Percentiles rank a stretch among this genome's conserved stretches.
Evolutionary conservation across 2,888 invertebrate species (phyloP).

Genomic region (Eudasyphora cyanicolor): DNA sequence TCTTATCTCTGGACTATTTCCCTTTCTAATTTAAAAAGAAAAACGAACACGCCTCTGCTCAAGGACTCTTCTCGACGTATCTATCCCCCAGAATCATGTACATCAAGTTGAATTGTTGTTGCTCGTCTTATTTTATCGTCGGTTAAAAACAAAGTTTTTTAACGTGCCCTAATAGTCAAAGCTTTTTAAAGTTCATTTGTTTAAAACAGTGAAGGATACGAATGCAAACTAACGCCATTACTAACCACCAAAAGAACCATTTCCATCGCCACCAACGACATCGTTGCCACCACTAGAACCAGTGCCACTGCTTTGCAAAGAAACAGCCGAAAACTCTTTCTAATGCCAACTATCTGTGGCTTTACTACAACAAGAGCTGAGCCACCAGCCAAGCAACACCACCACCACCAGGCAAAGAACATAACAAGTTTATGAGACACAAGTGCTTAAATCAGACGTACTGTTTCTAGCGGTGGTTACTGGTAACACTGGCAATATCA

Average conservation of each 20-base stretch:
- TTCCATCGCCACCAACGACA: slow-evolving; percentile 1
- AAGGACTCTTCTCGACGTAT: too few species aligned
- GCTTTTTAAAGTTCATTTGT: slow-evolving; percentile 66
- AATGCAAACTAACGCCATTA: slow-evolving; percentile 49
- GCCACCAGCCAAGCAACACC: not conserved
- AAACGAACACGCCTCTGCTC: too few species aligned
- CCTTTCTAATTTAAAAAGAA: too few species aligned
- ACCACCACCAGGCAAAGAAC: slow-evolving; percentile 35
- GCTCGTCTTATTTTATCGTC: not conserved
- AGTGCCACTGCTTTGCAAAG: too few species aligned
- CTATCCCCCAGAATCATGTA: too few species aligned
- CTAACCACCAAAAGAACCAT: not conserved
- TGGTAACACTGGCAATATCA: not conserved
- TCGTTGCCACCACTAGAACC: not conserved
- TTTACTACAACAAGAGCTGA: slow-evolving; percentile 30
- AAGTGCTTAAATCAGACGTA: slow-evolving; percentile 65
- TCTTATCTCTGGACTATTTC: too few species aligned
- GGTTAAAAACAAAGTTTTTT: slow-evolving; percentile 57
- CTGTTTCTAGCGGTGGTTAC: slow-evolving; percentile 11
- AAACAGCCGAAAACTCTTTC: slow-evolving; percentile 23
- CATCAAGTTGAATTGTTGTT: too few species aligned
- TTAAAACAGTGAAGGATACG: slow-evolving; percentile 58
- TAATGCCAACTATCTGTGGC: slow-evolving; percentile 49
- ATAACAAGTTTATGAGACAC: slow-evolving; percentile 64
- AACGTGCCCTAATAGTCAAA: slow-evolving; percentile 65